Evolutionary conservation across 2,113 vertebrate species (phyloP).

Genomic region (Struthidea cinerea): DNA sequence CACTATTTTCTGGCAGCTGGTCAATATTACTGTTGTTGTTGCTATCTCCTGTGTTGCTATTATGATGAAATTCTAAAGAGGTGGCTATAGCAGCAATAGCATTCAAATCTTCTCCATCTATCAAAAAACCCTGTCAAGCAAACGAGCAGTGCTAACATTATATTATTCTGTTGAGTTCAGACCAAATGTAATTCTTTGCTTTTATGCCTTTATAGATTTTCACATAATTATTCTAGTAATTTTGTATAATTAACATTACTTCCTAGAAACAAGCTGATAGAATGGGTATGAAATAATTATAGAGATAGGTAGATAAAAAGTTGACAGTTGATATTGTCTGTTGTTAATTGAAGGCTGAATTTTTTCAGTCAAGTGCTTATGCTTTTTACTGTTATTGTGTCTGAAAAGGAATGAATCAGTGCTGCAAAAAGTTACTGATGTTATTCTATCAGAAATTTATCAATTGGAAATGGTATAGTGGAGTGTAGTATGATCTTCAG

Average conservation of each 20-base stretch:
- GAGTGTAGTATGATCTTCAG: neutral
- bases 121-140: neutral
- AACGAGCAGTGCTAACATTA: neutral
- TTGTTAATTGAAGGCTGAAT: neutral
- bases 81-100: neutral
- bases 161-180: neutral
- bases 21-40: neutral
- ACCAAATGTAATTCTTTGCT: neutral
- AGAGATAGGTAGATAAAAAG: neutral
- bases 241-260: neutral
- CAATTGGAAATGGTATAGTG: neutral
- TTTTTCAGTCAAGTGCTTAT: neutral
- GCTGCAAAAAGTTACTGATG: neutral
- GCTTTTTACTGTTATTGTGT: neutral
- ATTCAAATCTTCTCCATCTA: neutral
- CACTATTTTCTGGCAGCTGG: neutral
- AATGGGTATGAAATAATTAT: neutral
- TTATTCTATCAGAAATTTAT: neutral
- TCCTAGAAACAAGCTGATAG: neutral
- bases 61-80: neutral
- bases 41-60: neutral
- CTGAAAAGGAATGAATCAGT: neutral
- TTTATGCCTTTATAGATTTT: neutral
- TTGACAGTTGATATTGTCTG: neutral
- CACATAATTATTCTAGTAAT: neutral